These are phyloP conservation scores for Meles meles DNA, from an alignment of 2,113 vertebrate genomes.

Conservation along the genomic window DNA sequence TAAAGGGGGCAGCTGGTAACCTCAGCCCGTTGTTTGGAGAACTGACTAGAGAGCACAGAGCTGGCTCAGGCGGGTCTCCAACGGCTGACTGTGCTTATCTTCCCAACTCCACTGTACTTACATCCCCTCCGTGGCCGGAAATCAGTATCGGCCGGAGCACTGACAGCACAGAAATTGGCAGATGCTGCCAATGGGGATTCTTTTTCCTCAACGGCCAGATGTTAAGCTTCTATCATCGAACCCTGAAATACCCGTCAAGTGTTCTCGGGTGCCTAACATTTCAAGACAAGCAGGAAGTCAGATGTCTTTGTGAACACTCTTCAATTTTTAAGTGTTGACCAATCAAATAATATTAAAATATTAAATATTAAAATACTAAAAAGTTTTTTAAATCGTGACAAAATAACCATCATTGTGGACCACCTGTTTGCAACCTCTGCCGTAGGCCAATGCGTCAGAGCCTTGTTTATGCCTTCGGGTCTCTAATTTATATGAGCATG, in stretches of 20 bases:
- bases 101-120: neutral
- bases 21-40: neutral
- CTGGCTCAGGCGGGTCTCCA: neutral
- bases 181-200: neutral
- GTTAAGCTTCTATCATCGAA: neutral
- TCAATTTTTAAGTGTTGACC: neutral
- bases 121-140: neutral
- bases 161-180: neutral
- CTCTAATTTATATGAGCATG: neutral
- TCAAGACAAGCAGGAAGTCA: slow-evolving; percentile 30
- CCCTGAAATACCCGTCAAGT: neutral
- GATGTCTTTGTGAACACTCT: neutral
- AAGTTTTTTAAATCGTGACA: neutral
- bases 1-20: neutral
- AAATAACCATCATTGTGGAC: neutral
- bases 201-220: neutral
- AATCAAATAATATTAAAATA: slow-evolving; percentile 23
- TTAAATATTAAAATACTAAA: neutral
- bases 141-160: neutral
- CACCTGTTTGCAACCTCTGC: neutral
- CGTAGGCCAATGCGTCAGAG: neutral
- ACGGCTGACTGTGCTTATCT: neutral
- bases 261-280: neutral
- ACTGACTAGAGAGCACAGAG: neutral
- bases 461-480: neutral